Evolutionary conservation across 2,888 invertebrate genomes (phyloP).

Genomic region (Drosophila picticornis): DNA sequence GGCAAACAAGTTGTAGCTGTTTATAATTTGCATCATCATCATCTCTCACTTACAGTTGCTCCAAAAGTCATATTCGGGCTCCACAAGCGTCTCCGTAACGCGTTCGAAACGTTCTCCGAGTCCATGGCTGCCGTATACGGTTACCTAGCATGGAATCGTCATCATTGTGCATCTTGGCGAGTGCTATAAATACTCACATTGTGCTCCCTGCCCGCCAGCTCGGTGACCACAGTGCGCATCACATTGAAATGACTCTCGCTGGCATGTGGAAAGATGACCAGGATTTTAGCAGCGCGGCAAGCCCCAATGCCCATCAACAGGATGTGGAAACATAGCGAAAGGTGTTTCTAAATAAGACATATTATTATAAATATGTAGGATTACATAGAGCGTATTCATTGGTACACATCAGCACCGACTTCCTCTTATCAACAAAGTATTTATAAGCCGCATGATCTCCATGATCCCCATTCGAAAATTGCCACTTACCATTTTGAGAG

Average conservation of each 20-base stretch:
- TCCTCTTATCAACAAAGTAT: slow-evolving; percentile 55
- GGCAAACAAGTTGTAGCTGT: neutral
- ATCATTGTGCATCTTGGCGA: neutral
- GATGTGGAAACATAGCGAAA: neutral
- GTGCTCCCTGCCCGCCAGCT: slow-evolving; percentile 85
- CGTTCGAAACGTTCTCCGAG: slow-evolving; percentile 83
- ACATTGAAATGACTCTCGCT: slow-evolving; percentile 85
- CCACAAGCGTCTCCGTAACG: slow-evolving; percentile 79
- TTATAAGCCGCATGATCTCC: slow-evolving; percentile 15
- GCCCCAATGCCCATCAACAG: slow-evolving; percentile 7
- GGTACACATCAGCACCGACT: slow-evolving; percentile 67
- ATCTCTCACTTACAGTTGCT: slow-evolving; percentile 70
- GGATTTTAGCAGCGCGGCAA: slow-evolving; percentile 72
- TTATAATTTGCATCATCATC: neutral
- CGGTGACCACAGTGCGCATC: slow-evolving; percentile 84
- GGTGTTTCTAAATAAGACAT: neutral
- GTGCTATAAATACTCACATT: slow-evolving; percentile 76
- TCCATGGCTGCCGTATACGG: slow-evolving; percentile 80
- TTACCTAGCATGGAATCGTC: slow-evolving; percentile 71
- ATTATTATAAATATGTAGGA: neutral
- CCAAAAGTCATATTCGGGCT: slow-evolving; percentile 82
- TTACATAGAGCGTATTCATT: slow-evolving; percentile 32
- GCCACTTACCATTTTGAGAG: slow-evolving; percentile 37
- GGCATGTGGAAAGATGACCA: slow-evolving; percentile 83
- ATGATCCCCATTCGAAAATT: neutral